Conservation (phyloP, 1,140 invertebrate genomes). For the Phymorhynchus buccinoides region DNA sequence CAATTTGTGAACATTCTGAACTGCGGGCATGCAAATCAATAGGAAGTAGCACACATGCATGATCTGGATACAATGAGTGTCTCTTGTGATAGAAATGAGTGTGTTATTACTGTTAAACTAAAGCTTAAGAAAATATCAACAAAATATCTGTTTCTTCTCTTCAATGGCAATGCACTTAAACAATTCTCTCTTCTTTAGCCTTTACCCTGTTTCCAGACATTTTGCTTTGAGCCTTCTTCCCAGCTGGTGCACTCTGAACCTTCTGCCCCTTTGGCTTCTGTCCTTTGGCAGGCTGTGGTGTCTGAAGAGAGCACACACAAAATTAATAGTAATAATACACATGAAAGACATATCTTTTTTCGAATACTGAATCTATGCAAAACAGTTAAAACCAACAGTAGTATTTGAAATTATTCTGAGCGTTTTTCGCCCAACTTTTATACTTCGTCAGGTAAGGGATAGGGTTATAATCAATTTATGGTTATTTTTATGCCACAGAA, state of each 20-base stretch:
- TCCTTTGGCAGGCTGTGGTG: conserved; percentile 13
- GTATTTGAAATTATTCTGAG: background rate
- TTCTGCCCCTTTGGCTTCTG: background rate
- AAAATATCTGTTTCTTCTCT: no score
- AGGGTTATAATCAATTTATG: no score
- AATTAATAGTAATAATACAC: background rate
- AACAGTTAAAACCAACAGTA: background rate
- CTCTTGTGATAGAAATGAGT: no score
- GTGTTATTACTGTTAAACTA: no score
- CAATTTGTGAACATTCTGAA: background rate
- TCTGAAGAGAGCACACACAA: conserved; percentile 12
- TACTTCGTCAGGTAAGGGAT: no score
- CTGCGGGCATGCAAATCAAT: background rate
- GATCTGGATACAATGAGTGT: background rate
- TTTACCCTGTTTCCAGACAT: background rate
- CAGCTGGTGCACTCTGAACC: conserved; percentile 22
- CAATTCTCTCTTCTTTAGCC: background rate
- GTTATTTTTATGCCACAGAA: no score
- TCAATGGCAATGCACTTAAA: background rate
- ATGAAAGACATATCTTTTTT: background rate
- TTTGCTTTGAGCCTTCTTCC: conserved; percentile 2
- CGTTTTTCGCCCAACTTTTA: no score
- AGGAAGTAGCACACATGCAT: background rate
- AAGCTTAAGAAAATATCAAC: no score
- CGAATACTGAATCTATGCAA: background rate